Evolutionary conservation across 1,140 invertebrate species (phyloP).

Genomic region (Limonius californicus): DNA sequence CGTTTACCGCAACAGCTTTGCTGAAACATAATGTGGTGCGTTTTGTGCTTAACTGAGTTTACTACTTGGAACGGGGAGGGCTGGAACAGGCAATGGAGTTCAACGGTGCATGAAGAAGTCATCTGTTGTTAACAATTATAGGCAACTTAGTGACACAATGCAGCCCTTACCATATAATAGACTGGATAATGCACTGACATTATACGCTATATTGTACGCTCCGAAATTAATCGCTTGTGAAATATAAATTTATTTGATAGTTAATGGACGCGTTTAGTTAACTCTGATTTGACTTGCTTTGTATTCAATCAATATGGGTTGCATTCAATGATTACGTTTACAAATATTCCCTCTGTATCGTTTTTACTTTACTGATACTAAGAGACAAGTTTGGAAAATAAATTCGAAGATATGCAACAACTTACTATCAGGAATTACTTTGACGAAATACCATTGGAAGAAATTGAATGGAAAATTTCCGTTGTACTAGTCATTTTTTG

Average conservation of each 20-base stretch:
- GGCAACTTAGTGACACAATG: constrained; percentile 46
- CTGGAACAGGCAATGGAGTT: constrained; percentile 17
- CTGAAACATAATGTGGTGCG: neutral
- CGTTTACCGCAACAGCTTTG: constrained; percentile 15
- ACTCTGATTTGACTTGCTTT: constrained; percentile 4
- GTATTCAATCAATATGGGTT: neutral
- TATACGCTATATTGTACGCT: constrained; percentile 38
- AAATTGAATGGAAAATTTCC: no score
- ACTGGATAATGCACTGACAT: constrained; percentile 43
- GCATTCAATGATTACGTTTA: no score
- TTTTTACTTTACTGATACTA: no score
- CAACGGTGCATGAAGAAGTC: constrained; percentile 39
- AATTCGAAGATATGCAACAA: no score
- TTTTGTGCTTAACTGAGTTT: neutral
- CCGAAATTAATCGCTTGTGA: constrained; percentile 44
- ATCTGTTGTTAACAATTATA: constrained; percentile 47
- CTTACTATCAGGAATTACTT: no score
- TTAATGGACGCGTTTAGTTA: constrained; percentile 30
- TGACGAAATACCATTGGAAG: no score
- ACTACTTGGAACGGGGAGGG: constrained; percentile 18
- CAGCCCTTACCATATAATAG: constrained; percentile 40
- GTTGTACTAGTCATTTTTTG: no score
- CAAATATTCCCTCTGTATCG: no score
- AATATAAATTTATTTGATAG: constrained; percentile 43
- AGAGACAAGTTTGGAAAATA: no score